Conservation (phyloP, 2,113 vertebrate species). For the Struthio camelus region DNA sequence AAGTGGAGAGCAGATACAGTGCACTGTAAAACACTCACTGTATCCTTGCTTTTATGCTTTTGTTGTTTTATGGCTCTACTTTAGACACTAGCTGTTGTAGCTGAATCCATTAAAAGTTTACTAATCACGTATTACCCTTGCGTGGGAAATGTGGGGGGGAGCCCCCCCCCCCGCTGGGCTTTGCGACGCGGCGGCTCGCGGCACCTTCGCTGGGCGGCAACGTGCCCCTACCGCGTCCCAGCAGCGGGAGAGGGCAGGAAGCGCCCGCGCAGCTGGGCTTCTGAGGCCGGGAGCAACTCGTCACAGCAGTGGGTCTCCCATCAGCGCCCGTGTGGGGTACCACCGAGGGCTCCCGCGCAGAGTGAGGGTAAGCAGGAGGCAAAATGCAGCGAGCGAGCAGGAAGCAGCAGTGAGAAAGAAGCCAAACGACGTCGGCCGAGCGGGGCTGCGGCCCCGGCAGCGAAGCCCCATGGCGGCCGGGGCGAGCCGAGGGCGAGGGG, state of each 20-base stretch:
- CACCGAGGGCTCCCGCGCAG: too few species aligned
- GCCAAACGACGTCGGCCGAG: rapidly evolving
- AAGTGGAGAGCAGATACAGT: conserved; percentile 13
- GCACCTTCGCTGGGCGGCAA: background rate
- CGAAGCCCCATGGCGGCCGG: background rate
- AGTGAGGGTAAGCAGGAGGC: background rate
- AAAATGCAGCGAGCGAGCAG: background rate
- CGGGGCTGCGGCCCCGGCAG: rapidly evolving
- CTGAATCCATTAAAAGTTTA: conserved; percentile 8
- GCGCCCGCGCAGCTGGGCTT: background rate
- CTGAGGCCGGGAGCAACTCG: too few species aligned
- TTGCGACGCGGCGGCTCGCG: background rate
- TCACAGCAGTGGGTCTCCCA: background rate
- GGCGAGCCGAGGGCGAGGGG: background rate
- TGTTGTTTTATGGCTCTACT: conserved; percentile 38
- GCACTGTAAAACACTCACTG: background rate
- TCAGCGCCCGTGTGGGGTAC: background rate
- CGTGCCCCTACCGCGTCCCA: background rate
- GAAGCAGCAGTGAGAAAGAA: background rate
- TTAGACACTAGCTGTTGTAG: background rate
- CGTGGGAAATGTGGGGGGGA: background rate
- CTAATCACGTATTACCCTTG: background rate
- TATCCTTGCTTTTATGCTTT: conserved; percentile 30
- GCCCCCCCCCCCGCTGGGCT: rapidly evolving
- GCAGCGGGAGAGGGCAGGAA: background rate